These are phyloP conservation scores for Callimorpha dominula DNA, from an alignment of 2,888 invertebrate genomes.

Conservation along the genomic window DNA sequence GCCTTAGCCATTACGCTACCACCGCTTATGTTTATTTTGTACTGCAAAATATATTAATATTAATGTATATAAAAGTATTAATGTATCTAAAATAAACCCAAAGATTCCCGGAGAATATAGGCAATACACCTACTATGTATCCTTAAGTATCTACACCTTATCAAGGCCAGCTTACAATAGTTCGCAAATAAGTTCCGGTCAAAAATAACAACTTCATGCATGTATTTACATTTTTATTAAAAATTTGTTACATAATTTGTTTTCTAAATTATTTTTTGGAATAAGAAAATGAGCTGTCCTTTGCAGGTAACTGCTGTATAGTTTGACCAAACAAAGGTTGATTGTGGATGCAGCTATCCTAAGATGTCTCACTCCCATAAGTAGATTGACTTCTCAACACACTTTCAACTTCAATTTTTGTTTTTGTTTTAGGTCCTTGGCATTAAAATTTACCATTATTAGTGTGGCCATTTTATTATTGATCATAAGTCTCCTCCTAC, in stretches of 20 bases:
- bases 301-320: constrained; percentile 34
- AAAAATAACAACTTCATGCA: background rate
- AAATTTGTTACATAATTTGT: background rate
- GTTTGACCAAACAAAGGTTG: constrained; percentile 16
- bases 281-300: constrained; percentile 22
- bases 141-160: no score
- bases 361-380: background rate
- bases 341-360: constrained; percentile 6
- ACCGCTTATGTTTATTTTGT: no score
- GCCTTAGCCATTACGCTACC: no score
- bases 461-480: constrained; percentile 25
- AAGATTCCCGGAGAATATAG: no score
- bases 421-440: constrained; percentile 54
- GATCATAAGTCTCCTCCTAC: constrained; percentile 21
- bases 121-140: no score
- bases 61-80: no score
- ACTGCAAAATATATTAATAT: no score
- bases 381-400: background rate
- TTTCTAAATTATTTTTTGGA: constrained; percentile 1
- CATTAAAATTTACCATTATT: constrained; percentile 44
- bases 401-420: constrained; percentile 13
- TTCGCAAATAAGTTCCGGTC: no score
- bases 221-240: background rate
- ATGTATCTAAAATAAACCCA: no score
- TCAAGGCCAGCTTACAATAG: no score